Evolutionary conservation across 2,113 vertebrate genomes (phyloP).

Genomic region (Limnothrissa miodon): DNA sequence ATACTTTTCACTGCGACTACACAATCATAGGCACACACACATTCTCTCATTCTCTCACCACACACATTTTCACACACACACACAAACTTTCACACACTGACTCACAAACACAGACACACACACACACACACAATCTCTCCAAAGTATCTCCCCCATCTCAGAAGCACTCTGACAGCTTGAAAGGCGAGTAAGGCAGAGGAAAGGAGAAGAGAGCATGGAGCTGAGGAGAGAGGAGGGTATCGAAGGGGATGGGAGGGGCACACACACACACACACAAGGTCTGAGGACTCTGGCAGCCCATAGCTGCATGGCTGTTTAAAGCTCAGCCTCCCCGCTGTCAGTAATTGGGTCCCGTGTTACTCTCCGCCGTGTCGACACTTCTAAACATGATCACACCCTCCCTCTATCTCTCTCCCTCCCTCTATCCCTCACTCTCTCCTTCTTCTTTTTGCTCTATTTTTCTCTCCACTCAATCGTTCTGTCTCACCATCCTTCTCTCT

Average conservation of each 20-base stretch:
- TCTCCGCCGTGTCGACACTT: background rate
- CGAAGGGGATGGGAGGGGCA: background rate
- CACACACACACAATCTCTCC: background rate
- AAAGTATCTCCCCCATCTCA: background rate
- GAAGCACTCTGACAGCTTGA: background rate
- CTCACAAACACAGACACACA: background rate
- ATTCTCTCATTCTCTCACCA: no score
- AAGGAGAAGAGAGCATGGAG: background rate
- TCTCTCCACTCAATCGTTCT: background rate
- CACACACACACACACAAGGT: background rate
- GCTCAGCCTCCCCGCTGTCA: constrained; percentile 4
- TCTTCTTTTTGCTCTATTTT: background rate
- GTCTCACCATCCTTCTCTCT: background rate
- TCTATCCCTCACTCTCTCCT: background rate
- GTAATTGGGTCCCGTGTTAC: constrained; percentile 6
- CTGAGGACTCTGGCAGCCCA: background rate
- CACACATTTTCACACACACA: background rate
- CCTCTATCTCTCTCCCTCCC: background rate
- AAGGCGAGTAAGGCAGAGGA: background rate
- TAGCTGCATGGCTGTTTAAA: background rate
- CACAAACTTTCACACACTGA: background rate
- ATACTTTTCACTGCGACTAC: background rate
- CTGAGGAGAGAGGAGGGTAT: background rate
- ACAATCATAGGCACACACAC: background rate
- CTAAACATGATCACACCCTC: constrained; percentile 13